Evolutionary conservation across 2,888 invertebrate species (phyloP), one percentile per base, ranked within the genome.

Genomic region (Myathropa florea): DNA sequence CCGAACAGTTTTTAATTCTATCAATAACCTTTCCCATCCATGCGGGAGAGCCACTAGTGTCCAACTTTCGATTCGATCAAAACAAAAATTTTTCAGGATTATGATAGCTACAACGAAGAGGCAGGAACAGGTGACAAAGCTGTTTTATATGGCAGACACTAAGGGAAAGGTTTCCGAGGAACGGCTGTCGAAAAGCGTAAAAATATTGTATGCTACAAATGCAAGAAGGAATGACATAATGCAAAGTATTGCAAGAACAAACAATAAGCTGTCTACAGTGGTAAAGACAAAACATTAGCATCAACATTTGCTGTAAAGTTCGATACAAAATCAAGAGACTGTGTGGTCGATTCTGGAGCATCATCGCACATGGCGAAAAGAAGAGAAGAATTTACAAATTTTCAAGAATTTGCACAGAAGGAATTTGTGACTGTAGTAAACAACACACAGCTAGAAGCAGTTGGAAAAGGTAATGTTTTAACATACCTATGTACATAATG

Each of bases 1-100:
- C n/a, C n/a, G n/a, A n/a, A n/a, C n/a, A n/a, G n/a, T n/a, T n/a
- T n/a, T n/a, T n/a, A n/a, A n/a, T n/a, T n/a, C n/a, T n/a, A n/a
- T n/a, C n/a, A n/a, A 46, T 9, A 46, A 46, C 9, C 46, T 46
- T n/a, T 4, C 14, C 4, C 46, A 46, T 14, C 14, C 3, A n/a
- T 4, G 46, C n/a, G 46, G 46, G 3, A 46, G n/a, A 14, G 46
- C 46, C 3, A 46, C 46, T 3, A 46, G 46, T n/a, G 4, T 3
- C 4, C 46, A 53, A 53, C 76, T 3, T 64, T 65, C 12, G 71
- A 76, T 53, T 61, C 64, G 4, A 72, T 84, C 2, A 84, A 76
- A 24, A 80, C 71, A 21, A 76, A 80, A 39, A 60, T 80, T 14
- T 7, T 79, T 14, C 73, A 70, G 30, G 68, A 75, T 64, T 78